phyloP scores from a whole-genome alignment of 1,140 invertebrate species.

The Papilio machaon region DNA sequence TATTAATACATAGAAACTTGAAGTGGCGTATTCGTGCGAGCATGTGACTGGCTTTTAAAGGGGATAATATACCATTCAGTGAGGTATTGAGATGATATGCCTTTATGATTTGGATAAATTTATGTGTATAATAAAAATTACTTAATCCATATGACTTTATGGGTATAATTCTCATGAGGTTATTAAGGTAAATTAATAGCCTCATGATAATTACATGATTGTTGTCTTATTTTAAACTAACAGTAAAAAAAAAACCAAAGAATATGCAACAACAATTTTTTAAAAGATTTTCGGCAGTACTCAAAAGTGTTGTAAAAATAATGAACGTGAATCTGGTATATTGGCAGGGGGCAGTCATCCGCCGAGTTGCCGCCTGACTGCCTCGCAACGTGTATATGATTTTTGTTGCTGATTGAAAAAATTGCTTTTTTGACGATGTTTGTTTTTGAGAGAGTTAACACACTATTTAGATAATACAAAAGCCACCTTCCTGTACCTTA shows the following conservation, averaged over 20 bases:
- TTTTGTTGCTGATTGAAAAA: conserved; percentile 17
- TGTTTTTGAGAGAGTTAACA: too few relatives aligned
- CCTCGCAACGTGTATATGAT: conserved; percentile 5
- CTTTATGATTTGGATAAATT: background rate
- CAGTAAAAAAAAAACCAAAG: background rate
- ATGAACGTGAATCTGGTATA: background rate
- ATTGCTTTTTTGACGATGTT: background rate
- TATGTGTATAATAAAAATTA: too few relatives aligned
- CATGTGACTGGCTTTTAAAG: background rate
- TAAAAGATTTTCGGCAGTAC: background rate
- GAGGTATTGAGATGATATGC: background rate
- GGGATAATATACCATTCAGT: conserved; percentile 3
- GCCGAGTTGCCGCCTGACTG: background rate
- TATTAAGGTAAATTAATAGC: too few relatives aligned
- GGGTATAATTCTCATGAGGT: too few relatives aligned
- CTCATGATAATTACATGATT: too few relatives aligned
- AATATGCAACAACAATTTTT: background rate
- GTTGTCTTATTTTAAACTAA: too few relatives aligned
- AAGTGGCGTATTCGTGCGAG: background rate
- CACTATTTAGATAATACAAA: too few relatives aligned
- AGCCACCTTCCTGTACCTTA: too few relatives aligned
- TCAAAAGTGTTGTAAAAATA: background rate
- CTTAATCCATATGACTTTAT: too few relatives aligned
- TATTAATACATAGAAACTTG: background rate
- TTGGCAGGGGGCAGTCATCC: conserved; percentile 7